Evolutionary conservation across 2,888 invertebrate genomes (phyloP).

Genomic region (Caenorhabditis sp.): DNA sequence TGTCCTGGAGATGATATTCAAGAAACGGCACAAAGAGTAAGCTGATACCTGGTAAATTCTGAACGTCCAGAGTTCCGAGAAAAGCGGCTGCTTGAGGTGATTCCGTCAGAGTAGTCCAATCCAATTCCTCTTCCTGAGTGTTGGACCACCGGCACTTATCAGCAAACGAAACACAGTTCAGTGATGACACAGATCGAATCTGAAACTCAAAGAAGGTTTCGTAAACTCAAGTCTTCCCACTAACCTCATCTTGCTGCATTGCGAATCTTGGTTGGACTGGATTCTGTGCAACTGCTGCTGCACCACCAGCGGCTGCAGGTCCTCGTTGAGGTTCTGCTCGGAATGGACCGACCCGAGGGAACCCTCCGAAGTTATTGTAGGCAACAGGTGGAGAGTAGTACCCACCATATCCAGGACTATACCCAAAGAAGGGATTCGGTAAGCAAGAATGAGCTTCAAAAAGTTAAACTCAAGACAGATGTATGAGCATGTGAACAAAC

Average conservation of each 20-base stretch:
- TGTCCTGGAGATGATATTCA: slow-evolving; percentile 55
- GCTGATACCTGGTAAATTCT: slow-evolving; percentile 67
- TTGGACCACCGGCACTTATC: slow-evolving; percentile 76
- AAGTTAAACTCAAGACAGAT: neutral
- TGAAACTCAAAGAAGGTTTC: slow-evolving; percentile 1
- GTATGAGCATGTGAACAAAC: slow-evolving; percentile 2
- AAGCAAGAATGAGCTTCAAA: slow-evolving; percentile 58
- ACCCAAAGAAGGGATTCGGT: slow-evolving; percentile 70
- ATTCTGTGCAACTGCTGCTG: slow-evolving; percentile 58
- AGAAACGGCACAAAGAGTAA: neutral
- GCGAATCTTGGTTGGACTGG: slow-evolving; percentile 67
- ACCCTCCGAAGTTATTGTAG: slow-evolving; percentile 47
- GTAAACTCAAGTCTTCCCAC: neutral
- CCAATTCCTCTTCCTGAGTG: slow-evolving; percentile 76
- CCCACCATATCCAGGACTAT: slow-evolving; percentile 67
- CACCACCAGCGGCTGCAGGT: slow-evolving; percentile 53
- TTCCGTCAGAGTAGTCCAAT: slow-evolving; percentile 70
- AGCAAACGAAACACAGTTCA: slow-evolving; percentile 71
- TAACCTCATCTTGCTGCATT: slow-evolving; percentile 69
- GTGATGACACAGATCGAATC: slow-evolving; percentile 54
- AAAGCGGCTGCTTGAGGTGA: slow-evolving; percentile 65
- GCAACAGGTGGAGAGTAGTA: slow-evolving; percentile 55
- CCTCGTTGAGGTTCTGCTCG: slow-evolving; percentile 70
- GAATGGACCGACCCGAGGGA: slow-evolving; percentile 74
- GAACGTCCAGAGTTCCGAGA: slow-evolving; percentile 64